Evolutionary conservation across 1,140 invertebrate genomes (phyloP).

Genomic region (Lepidurus couesii): DNA sequence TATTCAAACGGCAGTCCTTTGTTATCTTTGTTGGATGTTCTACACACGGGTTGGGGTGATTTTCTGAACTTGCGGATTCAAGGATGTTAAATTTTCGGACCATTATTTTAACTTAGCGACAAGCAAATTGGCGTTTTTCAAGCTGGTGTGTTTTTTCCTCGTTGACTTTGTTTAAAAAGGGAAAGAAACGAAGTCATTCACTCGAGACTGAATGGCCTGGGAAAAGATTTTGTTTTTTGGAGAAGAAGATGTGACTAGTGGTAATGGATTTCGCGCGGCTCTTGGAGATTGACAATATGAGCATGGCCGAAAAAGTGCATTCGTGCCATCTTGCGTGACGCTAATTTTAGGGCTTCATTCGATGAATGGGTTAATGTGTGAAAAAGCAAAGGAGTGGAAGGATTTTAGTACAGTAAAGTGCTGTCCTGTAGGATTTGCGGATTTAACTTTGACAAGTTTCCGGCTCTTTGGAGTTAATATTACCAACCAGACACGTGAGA

Average conservation of each 20-base stretch:
- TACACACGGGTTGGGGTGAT: too few relatives aligned
- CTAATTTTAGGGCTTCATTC: not conserved
- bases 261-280: not conserved
- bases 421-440: not conserved
- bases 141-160: not conserved
- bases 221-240: not conserved
- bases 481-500: not conserved
- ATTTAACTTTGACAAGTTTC: not conserved
- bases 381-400: not conserved
- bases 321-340: conserved; percentile 1
- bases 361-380: not conserved
- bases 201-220: not conserved
- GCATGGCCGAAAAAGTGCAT: not conserved
- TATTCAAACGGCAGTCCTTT: too few relatives aligned
- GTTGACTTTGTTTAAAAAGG: not conserved
- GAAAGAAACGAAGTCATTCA: not conserved
- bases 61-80: too few relatives aligned
- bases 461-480: not conserved
- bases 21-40: too few relatives aligned
- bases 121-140: not conserved
- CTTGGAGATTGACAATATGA: conserved; percentile 10
- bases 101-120: not conserved
- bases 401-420: not conserved
- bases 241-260: not conserved
- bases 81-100: too few relatives aligned